These are phyloP conservation scores for Urocynchramus pylzowi DNA, from an alignment of 2,113 vertebrate species.

Conservation along the genomic window DNA sequence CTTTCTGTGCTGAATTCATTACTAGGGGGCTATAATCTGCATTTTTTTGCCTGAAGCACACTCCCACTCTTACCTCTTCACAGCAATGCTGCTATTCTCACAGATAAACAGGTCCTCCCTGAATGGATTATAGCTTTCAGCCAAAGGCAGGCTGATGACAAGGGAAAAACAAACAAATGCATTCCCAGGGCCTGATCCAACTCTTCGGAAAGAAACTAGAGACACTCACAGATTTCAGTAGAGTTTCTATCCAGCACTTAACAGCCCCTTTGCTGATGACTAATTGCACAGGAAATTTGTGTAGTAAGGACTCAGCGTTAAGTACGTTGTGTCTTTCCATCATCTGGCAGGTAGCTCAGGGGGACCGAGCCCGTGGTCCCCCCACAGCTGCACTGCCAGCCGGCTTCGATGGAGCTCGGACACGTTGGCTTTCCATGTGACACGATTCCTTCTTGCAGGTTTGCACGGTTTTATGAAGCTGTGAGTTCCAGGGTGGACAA, in stretches of 20 bases:
- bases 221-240: not conserved
- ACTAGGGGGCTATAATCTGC: conserved; percentile 6
- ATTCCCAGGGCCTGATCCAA: not conserved
- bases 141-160: not conserved
- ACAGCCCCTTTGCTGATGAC: not conserved
- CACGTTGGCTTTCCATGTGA: not conserved
- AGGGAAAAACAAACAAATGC: conserved; percentile 40
- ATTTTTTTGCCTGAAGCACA: not conserved
- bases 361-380: fast-evolving
- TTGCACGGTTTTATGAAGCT: not conserved
- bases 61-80: conserved; percentile 25
- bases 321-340: not conserved
- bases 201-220: not conserved
- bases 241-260: not conserved
- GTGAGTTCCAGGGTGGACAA: not conserved
- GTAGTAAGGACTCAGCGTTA: not conserved
- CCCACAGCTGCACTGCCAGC: fast-evolving
- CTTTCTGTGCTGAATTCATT: conserved; percentile 24
- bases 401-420: fast-evolving
- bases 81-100: not conserved
- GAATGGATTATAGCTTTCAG: not conserved
- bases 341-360: not conserved
- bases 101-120: conserved; percentile 21
- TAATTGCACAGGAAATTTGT: not conserved
- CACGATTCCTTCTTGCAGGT: not conserved